Base-by-base conservation (phyloP, 2,797 vertebrate genomes). In the Buphagus erythrorhynchus region DNA sequence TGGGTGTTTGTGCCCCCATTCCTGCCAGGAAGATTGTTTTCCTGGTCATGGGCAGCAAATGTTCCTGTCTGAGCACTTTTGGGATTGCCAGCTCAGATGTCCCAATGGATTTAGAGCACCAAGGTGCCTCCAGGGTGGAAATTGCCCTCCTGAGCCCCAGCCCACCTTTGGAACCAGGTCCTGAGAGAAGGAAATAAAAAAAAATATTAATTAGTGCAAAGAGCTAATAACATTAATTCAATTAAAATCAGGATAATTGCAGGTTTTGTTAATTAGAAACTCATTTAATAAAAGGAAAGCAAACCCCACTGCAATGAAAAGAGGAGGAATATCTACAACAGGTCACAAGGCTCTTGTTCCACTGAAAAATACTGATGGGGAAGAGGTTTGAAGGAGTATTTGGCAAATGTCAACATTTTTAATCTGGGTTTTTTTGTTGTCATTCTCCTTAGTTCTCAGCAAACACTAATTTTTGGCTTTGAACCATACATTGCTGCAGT, bases 1-100 rank as follows among this genome's bases (percentile, higher is more conserved):
- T 29, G 45, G 68, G 20, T 6, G 14, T 38, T 14, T 62, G 36
- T 3, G 4, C 16, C 26, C 13, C 0, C 13, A 0, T 1, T 38
- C 36, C 58, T 36, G 33, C 42, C 62, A 36, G 42, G 29, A 26
- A 12, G 20, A 8, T 8, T 31, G 2, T 35, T 28, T 9, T 18
- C 36, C 10, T 6, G 1, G 5, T 51, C 7, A 2, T 2, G 2
- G 25, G 5, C 74, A 66, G 71, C 26, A 63, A 31, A 52, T 1
- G 1, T 28, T 71, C 62, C 82, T 33, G 46, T 6, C 43, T n/a
- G 85, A 5, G 35, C 48, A 0, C 9, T 54, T 36, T 3, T 16
- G 78, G 31, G 62, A 40, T 14, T 22, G 42, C 38, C 55, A 31
- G 54, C 1, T 40, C 91, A 36, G 40, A 10, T 2, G 16, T 5